phyloP scores from a whole-genome alignment of 2,113 vertebrate species.

The Tamias sibiricus region DNA sequence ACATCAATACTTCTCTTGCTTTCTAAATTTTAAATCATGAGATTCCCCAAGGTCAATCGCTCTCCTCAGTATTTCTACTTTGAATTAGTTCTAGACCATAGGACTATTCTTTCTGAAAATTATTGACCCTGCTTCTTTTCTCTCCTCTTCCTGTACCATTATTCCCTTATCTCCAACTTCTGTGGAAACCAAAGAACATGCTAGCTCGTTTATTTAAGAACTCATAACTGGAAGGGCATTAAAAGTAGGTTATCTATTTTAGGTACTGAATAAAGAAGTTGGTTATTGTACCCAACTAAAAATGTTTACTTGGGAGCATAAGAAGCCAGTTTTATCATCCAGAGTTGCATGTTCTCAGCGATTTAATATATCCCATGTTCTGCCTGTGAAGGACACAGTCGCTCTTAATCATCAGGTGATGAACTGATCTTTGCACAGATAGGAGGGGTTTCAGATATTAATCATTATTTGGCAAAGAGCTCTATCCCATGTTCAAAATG shows the following conservation, averaged over 20 bases:
- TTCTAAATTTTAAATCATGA: constrained; percentile 56
- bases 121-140: neutral
- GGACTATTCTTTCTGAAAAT: constrained; percentile 26
- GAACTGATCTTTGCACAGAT: neutral
- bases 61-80: neutral
- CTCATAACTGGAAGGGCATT: neutral
- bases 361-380: neutral
- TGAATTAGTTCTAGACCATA: neutral
- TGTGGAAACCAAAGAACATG: constrained; percentile 7
- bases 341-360: neutral
- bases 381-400: neutral
- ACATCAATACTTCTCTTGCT: neutral
- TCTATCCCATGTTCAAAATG: neutral
- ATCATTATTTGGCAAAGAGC: neutral
- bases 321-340: neutral
- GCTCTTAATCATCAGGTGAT: neutral
- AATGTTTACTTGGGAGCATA: neutral
- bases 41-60: neutral
- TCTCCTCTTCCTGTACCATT: neutral
- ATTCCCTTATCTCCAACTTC: neutral
- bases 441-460: neutral
- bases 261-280: neutral
- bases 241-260: neutral
- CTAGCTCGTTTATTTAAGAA: neutral
- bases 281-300: neutral